Base-by-base conservation (phyloP, 1,140 invertebrate genomes). In the Achatina immaculata region DNA sequence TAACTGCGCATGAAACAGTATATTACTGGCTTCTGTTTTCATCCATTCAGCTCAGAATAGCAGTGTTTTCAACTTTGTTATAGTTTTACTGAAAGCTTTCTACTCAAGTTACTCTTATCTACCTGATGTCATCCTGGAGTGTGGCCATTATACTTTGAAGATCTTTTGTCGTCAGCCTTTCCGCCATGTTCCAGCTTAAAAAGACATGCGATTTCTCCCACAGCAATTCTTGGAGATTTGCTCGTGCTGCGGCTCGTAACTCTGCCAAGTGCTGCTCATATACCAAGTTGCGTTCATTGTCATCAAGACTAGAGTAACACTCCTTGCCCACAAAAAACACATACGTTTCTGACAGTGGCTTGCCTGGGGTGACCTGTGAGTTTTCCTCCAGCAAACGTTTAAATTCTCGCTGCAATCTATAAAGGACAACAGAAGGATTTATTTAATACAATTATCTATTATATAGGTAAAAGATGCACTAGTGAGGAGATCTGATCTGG, bases 251-350 rank as follows among this genome's bases (percentile, higher is more conserved):
- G 86, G 96, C 94, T 88, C 96, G 96, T 72, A 99, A 95, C 89
- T 97, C 96, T 85, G 95, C 94, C 92, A 99, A 98, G 92, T 99
- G 97, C 81, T 95, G 94, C 85, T 98, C 96, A 91, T 99, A 99
- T 86, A 99, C 98, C 86, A 96, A 93, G 88, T 96, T 95, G 87
- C 97, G 95, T 89, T 99, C 97, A 69, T 95, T 94, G 88, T 98
- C 96, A 0, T 95, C 95, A 36, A 99, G 92, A 0, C 95, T 95
- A 84, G 97, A 96, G 90, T 97, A 99, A 88, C 97, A 98, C 90
- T 98, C 97, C 42, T 97, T 94, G 0, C 97, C 97, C 94, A 98
- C 96, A 89, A 99, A 97, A 55, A 98, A 93, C 11, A 99, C 96
- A 83, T 96, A 93, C 43, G 98, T 96, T 92, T 99, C 97, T 4